phyloP scores from a whole-genome alignment of 2,888 invertebrate species.

The Thera britannica region DNA sequence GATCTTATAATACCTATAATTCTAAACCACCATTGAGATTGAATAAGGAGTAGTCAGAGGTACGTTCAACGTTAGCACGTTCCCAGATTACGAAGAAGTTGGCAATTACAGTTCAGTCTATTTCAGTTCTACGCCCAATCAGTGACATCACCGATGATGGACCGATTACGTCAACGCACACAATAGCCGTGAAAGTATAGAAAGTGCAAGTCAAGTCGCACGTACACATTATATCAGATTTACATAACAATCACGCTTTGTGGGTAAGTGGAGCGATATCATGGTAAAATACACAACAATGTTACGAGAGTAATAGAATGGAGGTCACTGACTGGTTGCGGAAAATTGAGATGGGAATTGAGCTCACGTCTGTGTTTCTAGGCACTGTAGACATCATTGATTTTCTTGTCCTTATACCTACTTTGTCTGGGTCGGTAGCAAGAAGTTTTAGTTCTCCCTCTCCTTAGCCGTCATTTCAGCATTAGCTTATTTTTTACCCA shows the following conservation, averaged over 20 bases:
- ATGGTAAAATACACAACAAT: slow-evolving; percentile 50
- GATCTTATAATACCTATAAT: no score
- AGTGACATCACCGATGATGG: slow-evolving; percentile 44
- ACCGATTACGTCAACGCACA: slow-evolving; percentile 69
- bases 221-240: slow-evolving; percentile 82
- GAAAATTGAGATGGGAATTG: neutral
- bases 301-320: slow-evolving; percentile 38
- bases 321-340: slow-evolving; percentile 42
- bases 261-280: slow-evolving; percentile 77
- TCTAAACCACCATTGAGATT: no score
- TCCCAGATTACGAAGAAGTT: neutral
- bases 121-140: slow-evolving; percentile 12
- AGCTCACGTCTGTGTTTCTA: no score
- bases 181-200: slow-evolving; percentile 83
- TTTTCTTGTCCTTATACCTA: no score
- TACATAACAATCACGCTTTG: slow-evolving; percentile 78
- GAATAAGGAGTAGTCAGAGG: neutral
- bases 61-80: neutral
- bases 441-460: no score
- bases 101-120: neutral
- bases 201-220: slow-evolving; percentile 79
- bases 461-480: no score
- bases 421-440: no score
- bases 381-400: no score
- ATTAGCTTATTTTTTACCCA: no score